These are phyloP conservation scores for Apodemia mormo DNA, from an alignment of 2,888 invertebrate genomes.

Conservation along the genomic window DNA sequence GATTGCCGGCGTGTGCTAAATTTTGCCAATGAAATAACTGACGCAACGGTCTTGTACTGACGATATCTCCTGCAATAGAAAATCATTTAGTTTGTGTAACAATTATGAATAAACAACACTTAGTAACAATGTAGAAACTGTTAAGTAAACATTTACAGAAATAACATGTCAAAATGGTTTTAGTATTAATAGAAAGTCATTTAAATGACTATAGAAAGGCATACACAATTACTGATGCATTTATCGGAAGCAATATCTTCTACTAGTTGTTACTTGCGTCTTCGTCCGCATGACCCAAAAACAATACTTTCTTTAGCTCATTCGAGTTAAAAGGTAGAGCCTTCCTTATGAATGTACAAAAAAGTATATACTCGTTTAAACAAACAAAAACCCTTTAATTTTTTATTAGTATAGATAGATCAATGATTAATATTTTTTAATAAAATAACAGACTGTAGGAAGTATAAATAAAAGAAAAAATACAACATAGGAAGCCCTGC, in stretches of 20 bases:
- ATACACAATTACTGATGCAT: neutral
- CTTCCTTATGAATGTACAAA: neutral
- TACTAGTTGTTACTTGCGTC: neutral
- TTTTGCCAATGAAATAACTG: slow-evolving; percentile 61
- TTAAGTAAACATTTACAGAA: slow-evolving; percentile 11
- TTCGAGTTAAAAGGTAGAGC: neutral
- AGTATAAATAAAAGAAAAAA: neutral
- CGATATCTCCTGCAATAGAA: slow-evolving; percentile 52
- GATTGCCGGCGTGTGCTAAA: slow-evolving; percentile 49
- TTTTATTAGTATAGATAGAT: too few relatives aligned
- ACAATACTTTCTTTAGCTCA: neutral
- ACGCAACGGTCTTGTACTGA: slow-evolving; percentile 54
- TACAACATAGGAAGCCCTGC: neutral
- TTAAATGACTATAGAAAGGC: neutral
- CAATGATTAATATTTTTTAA: too few relatives aligned
- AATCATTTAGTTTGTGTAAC: slow-evolving; percentile 41
- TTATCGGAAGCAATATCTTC: neutral
- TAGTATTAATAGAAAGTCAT: neutral
- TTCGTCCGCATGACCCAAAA: neutral
- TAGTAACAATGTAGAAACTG: slow-evolving; percentile 11
- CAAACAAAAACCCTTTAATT: too few relatives aligned
- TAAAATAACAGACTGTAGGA: too few relatives aligned
- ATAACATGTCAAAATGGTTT: slow-evolving; percentile 5
- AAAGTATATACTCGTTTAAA: too few relatives aligned
- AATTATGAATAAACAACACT: slow-evolving; percentile 18